Conservation (phyloP, 92 coral and sea anemone species). For the Epizoanthus illoricatus region DNA sequence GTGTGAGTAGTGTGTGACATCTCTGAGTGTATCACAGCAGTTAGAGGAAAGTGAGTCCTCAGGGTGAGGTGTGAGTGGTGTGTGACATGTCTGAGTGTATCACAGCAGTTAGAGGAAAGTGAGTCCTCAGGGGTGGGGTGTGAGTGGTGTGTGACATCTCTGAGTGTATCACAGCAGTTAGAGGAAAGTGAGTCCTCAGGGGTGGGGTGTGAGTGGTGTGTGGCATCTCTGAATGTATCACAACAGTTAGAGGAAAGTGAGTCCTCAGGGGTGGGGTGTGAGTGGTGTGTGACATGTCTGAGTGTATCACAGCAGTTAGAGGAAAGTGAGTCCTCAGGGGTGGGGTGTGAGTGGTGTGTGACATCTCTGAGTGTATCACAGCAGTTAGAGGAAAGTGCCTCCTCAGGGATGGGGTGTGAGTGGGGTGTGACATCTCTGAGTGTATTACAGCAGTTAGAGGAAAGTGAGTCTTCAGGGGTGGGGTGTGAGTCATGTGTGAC, state of each 20-base stretch:
- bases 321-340: not conserved
- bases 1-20: not conserved
- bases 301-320: not conserved
- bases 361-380: not conserved
- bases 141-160: not conserved
- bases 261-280: no score
- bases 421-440: not conserved
- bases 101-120: not conserved
- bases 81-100: not conserved
- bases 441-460: no score
- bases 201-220: no score
- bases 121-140: no score
- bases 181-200: not conserved
- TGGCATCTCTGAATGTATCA: not conserved
- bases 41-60: not conserved
- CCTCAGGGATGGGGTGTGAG: no score
- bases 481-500: no score
- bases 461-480: not conserved
- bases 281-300: not conserved
- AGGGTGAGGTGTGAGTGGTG: not conserved
- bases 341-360: not conserved
- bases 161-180: no score
- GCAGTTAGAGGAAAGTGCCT: not conserved
- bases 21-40: not conserved
- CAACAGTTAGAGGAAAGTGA: not conserved